A percentile compares a stretch with the other conserved stretches of the same genome.
These are phyloP conservation scores for Pollimyrus isidori DNA, from an alignment of 2,113 vertebrate species.

Conservation along the genomic window DNA sequence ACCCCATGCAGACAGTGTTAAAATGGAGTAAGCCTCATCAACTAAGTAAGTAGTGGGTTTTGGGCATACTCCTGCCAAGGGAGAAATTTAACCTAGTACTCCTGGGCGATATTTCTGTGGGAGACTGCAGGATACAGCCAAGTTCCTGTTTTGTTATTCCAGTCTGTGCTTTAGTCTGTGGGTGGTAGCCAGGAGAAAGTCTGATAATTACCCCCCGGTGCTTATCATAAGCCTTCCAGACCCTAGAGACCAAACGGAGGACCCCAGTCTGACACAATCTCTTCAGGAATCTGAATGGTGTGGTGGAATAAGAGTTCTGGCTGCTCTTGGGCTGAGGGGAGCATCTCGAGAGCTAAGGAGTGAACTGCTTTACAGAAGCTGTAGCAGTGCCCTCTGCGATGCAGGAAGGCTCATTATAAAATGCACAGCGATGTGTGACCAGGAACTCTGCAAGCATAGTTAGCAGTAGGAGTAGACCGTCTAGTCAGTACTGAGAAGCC, in stretches of 20 bases:
- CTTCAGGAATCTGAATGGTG: neutral
- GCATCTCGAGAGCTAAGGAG: neutral
- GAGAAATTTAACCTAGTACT: neutral
- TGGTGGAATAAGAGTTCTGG: neutral
- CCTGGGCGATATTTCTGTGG: neutral
- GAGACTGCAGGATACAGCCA: neutral
- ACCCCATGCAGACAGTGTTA: neutral
- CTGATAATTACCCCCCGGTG: neutral
- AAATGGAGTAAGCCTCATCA: neutral
- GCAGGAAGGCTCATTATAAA: neutral
- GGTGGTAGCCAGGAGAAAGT: conserved; percentile 1
- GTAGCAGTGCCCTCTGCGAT: neutral
- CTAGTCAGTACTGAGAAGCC: neutral
- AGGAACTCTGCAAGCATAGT: neutral
- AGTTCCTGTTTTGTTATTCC: neutral
- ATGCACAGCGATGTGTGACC: neutral
- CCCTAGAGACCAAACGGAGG: neutral
- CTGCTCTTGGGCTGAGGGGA: neutral
- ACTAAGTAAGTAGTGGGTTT: neutral
- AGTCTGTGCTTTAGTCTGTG: neutral
- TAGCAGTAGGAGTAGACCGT: neutral
- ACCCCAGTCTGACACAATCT: neutral
- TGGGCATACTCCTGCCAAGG: neutral
- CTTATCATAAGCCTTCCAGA: neutral
- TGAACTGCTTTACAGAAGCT: neutral